Conservation (phyloP, 2,888 invertebrate species). For the Dynastes maya region DNA sequence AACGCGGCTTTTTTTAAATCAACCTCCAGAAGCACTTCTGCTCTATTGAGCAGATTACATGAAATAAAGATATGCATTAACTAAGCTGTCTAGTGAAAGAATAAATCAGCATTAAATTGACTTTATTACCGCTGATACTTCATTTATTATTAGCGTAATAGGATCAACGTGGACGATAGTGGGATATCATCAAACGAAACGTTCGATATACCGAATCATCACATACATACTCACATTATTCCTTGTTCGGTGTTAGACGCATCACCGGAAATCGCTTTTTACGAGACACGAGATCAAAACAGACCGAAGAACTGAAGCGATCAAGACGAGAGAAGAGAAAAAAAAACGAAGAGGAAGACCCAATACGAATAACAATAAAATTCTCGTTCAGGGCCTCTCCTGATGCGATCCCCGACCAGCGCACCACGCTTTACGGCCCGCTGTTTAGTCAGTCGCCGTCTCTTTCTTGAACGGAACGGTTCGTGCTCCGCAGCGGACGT, state of each 20-base stretch:
- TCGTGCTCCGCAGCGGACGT: not conserved
- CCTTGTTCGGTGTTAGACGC: conserved; percentile 21
- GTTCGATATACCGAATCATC: conserved; percentile 8
- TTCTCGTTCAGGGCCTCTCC: conserved; percentile 28
- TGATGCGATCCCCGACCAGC: conserved; percentile 36
- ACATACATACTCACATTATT: not conserved
- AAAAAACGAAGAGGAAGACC: conserved; percentile 22
- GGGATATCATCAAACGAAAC: not conserved
- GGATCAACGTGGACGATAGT: not conserved
- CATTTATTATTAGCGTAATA: conserved; percentile 17
- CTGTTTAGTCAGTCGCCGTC: conserved; percentile 2
- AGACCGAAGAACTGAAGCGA: not conserved
- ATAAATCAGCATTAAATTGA: not conserved
- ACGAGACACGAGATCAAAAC: conserved; percentile 28
- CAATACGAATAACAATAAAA: conserved; percentile 32
- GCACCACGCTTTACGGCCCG: conserved; percentile 16
- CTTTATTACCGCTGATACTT: conserved; percentile 3
- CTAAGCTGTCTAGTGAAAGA: too few species aligned
- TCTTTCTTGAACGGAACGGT: conserved; percentile 21
- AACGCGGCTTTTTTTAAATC: too few species aligned
- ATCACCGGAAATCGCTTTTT: conserved; percentile 36
- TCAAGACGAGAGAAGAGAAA: conserved; percentile 10
- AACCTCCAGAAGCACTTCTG: too few species aligned
- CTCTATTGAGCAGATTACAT: too few species aligned
- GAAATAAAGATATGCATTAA: too few species aligned